phyloP scores from a whole-genome alignment of 2,888 invertebrate genomes.

The Drosophila nr. perissopoda region DNA sequence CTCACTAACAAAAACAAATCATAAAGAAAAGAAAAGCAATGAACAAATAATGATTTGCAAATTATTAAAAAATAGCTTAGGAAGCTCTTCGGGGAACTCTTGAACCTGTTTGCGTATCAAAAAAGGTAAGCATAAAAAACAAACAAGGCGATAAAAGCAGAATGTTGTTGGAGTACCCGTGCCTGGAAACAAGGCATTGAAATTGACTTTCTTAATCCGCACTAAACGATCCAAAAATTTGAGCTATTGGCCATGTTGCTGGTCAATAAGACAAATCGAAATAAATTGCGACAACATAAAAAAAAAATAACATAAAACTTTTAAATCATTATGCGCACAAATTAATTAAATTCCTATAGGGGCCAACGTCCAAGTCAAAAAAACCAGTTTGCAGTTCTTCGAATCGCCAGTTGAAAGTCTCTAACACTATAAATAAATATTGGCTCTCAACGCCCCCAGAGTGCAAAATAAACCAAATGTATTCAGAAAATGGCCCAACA shows the following conservation, averaged over 20 bases:
- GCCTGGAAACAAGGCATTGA: conserved; percentile 37
- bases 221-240: conserved; percentile 21
- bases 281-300: conserved; percentile 4
- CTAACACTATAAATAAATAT: conserved; percentile 53
- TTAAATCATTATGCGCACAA: conserved; percentile 57
- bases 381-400: conserved; percentile 63
- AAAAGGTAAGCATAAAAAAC: conserved; percentile 25
- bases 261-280: conserved; percentile 41
- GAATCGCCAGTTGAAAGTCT: conserved; percentile 51
- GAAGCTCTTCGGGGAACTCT: conserved; percentile 40
- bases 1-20: conserved; percentile 3
- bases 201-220: conserved; percentile 52
- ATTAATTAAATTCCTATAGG: conserved; percentile 62
- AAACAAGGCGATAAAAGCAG: conserved; percentile 18
- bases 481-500: background rate
- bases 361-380: conserved; percentile 46
- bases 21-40: background rate
- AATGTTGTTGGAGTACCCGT: conserved; percentile 1
- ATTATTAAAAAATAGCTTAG: conserved; percentile 25
- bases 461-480: conserved; percentile 4
- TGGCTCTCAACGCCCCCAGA: conserved; percentile 44
- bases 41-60: conserved; percentile 4
- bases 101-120: conserved; percentile 32
- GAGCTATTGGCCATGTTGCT: conserved; percentile 55
- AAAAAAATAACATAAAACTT: conserved; percentile 19